phyloP scores from a whole-genome alignment of 2,888 invertebrate species.

The Oligia fasciuncula region DNA sequence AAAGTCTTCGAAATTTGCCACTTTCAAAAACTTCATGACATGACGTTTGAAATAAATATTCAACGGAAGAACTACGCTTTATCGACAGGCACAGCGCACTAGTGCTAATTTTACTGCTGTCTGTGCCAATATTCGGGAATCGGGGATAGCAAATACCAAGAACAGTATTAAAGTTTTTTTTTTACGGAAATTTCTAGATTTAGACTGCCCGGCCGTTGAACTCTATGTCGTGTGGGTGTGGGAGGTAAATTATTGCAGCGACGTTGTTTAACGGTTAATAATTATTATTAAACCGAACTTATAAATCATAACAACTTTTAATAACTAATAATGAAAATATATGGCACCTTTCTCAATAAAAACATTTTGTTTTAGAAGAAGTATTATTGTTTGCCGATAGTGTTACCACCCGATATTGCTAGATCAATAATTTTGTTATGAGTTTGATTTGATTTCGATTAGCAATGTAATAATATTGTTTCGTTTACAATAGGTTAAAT shows the following conservation, averaged over 20 bases:
- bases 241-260: constrained; percentile 48
- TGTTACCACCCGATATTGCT: background rate
- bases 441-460: background rate
- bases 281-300: constrained; percentile 29
- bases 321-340: constrained; percentile 18
- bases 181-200: constrained; percentile 36
- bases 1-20: background rate
- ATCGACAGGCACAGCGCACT: constrained; percentile 15
- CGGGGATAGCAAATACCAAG: constrained; percentile 35
- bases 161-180: constrained; percentile 33
- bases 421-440: background rate
- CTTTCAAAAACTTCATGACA: background rate
- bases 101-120: constrained; percentile 42
- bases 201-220: constrained; percentile 47
- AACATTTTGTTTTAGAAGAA: background rate
- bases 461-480: background rate
- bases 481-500: background rate
- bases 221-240: constrained; percentile 37
- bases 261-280: constrained; percentile 33
- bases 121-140: constrained; percentile 37
- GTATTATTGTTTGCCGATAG: background rate
- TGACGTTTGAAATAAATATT: constrained; percentile 17
- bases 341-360: background rate
- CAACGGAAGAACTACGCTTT: constrained; percentile 8
- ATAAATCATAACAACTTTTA: constrained; percentile 35